Evolutionary conservation across 2,113 vertebrate genomes (phyloP).

Genomic region (Macrotis lagotis): DNA sequence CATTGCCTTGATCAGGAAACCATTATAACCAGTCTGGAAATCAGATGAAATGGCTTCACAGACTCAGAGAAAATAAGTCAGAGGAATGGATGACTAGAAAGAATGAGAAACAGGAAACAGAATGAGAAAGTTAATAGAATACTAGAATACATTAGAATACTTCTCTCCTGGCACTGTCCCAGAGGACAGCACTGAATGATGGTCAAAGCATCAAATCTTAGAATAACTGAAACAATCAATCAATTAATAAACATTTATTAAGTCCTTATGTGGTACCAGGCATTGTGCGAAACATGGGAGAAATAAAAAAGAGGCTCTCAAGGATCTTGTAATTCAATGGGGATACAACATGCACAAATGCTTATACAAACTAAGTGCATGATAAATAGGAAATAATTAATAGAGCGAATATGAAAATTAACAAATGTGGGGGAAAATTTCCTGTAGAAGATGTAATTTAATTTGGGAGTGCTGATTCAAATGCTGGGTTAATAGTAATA

Average conservation of each 20-base stretch:
- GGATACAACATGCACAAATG: too few relatives aligned
- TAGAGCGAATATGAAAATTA: neutral
- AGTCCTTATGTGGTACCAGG: neutral
- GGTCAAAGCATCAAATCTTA: neutral
- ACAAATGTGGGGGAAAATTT: neutral
- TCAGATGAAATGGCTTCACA: slow-evolving; percentile 41
- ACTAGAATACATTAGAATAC: too few relatives aligned
- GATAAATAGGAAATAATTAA: neutral
- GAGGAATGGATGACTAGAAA: slow-evolving; percentile 43
- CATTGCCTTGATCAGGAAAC: slow-evolving; percentile 62
- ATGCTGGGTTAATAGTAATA: neutral
- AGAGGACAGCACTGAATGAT: neutral
- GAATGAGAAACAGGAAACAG: neutral
- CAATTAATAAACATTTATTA: neutral
- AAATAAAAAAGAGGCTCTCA: neutral
- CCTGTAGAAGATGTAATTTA: neutral
- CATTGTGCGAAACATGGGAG: neutral
- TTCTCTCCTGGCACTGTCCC: neutral
- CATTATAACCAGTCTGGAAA: slow-evolving; percentile 58
- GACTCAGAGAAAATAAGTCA: slow-evolving; percentile 55
- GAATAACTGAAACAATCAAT: neutral
- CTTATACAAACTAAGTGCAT: too few relatives aligned
- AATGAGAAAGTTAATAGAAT: neutral
- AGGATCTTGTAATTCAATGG: neutral
- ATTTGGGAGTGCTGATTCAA: neutral